Percentiles rank a stretch among this genome's conserved stretches.
These are phyloP conservation scores for Odontamblyopus lacepedii DNA, from an alignment of 2,797 vertebrate genomes.

Conservation along the genomic window DNA sequence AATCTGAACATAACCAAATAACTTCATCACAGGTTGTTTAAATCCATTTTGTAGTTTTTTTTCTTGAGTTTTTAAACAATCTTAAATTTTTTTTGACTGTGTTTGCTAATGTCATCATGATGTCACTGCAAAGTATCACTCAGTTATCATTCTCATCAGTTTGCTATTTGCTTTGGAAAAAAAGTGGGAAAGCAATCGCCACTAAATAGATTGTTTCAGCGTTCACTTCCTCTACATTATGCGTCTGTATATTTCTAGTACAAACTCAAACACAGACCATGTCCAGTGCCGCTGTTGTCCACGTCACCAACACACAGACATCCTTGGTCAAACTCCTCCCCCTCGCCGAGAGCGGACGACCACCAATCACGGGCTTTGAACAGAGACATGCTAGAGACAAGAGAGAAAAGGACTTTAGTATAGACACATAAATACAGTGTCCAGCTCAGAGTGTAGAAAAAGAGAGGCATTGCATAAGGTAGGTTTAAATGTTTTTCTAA, in stretches of 20 bases:
- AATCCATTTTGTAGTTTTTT: too few species aligned
- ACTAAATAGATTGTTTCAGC: neutral
- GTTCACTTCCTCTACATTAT: neutral
- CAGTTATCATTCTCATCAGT: too few species aligned
- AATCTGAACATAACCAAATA: too few species aligned
- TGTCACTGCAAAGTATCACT: too few species aligned
- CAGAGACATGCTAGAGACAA: slow-evolving; percentile 87
- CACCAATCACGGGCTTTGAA: slow-evolving; percentile 99
- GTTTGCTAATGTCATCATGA: too few species aligned
- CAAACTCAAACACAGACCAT: slow-evolving; percentile 72
- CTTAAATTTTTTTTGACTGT: too few species aligned
- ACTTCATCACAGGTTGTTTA: too few species aligned
- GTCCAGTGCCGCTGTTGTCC: slow-evolving; percentile 89
- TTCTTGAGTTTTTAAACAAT: too few species aligned
- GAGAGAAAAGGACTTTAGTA: slow-evolving; percentile 15
- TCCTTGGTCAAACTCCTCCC: slow-evolving; percentile 96
- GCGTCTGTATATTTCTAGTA: neutral
- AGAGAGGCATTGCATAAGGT: too few species aligned
- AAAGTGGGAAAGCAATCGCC: too few species aligned
- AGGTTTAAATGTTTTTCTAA: neutral
- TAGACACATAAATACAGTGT: neutral
- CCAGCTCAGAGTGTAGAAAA: too few species aligned
- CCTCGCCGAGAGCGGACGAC: slow-evolving; percentile 87
- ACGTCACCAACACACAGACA: slow-evolving; percentile 92
- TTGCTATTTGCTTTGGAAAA: too few species aligned